Conservation (phyloP, 2,888 invertebrate species). For the Uloborus plumipes region DNA sequence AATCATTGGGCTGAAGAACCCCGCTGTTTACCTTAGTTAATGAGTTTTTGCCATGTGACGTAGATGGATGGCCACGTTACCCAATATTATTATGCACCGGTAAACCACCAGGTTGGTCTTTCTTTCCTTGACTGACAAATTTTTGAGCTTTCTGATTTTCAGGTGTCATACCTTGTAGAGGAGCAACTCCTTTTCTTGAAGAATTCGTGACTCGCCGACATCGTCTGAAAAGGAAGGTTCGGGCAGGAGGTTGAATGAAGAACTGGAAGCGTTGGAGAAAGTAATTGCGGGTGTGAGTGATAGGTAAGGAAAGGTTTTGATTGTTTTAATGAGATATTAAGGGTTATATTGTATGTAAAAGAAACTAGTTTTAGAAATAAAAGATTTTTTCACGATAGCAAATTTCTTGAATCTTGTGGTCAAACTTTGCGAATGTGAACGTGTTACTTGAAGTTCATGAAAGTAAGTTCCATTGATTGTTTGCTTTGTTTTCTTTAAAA, state of each 20-base stretch:
- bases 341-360: too few species aligned
- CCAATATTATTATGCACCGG: conserved; percentile 44
- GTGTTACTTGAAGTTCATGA: too few species aligned
- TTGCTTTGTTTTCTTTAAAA: too few species aligned
- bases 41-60: conserved; percentile 60
- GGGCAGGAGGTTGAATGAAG: not conserved
- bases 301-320: too few species aligned
- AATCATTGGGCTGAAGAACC: conserved; percentile 39
- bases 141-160: not conserved
- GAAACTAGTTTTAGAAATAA: too few species aligned
- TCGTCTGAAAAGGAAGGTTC: not conserved
- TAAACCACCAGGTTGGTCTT: not conserved
- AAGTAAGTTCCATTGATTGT: too few species aligned
- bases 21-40: conserved; percentile 60
- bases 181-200: not conserved
- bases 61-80: conserved; percentile 45
- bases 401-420: too few species aligned
- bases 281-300: too few species aligned
- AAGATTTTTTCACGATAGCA: too few species aligned
- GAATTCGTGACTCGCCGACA: not conserved
- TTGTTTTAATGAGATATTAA: too few species aligned
- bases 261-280: too few species aligned
- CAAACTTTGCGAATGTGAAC: too few species aligned
- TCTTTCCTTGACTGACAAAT: not conserved
- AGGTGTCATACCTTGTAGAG: not conserved